Conservation (phyloP, 2,797 vertebrate species). For the Peromyscus eremicus region DNA sequence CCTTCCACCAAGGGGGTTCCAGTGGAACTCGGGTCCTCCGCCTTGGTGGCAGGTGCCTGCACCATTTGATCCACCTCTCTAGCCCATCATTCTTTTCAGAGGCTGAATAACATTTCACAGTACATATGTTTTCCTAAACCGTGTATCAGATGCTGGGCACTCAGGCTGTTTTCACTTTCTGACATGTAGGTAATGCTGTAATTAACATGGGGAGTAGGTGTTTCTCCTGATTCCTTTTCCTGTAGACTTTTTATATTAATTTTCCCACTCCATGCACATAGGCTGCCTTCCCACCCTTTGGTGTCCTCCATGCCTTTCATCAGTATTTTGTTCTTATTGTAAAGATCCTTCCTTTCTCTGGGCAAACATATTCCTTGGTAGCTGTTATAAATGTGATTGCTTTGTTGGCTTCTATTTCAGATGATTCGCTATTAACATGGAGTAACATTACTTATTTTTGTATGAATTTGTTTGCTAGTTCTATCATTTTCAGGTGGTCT, state of each 20-base stretch:
- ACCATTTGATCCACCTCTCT: not conserved
- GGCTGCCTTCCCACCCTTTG: not conserved
- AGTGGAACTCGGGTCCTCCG: not conserved
- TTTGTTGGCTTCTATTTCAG: not conserved
- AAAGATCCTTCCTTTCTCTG: not conserved
- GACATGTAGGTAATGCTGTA: not conserved
- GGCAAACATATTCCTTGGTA: not conserved
- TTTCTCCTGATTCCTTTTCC: not conserved
- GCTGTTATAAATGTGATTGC: not conserved
- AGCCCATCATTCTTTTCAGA: not conserved
- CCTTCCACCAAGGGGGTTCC: no score
- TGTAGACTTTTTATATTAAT: not conserved
- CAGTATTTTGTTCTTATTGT: not conserved
- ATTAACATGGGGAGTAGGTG: not conserved
- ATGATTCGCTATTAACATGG: not conserved
- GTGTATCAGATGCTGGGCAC: not conserved
- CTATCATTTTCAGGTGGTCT: not conserved
- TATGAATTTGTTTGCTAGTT: not conserved
- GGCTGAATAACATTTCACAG: not conserved
- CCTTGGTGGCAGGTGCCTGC: not conserved
- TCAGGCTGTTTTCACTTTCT: not conserved
- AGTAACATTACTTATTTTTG: not conserved
- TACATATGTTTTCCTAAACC: not conserved
- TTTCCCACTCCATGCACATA: not conserved
- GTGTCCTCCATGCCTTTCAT: not conserved